Percentiles rank a stretch among this genome's conserved stretches.
Evolutionary conservation across 2,113 vertebrate genomes (phyloP).

Genomic region (Aegypius monachus): DNA sequence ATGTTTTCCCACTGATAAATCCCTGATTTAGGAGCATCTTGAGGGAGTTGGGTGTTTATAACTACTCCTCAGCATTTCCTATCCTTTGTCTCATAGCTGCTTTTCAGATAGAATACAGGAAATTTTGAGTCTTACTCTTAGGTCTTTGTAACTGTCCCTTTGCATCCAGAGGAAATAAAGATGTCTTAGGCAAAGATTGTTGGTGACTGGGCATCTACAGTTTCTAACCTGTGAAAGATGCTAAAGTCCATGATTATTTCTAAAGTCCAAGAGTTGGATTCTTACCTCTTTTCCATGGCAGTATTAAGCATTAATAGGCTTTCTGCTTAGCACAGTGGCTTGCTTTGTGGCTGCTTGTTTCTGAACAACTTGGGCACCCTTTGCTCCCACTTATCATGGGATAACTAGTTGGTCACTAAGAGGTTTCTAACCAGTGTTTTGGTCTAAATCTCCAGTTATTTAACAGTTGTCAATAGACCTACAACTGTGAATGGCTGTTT

Average conservation of each 20-base stretch:
- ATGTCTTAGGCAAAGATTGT: background rate
- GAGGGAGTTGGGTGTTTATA: background rate
- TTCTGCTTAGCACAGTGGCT: background rate
- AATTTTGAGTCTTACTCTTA: background rate
- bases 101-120: background rate
- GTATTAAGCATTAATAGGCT: background rate
- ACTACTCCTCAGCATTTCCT: background rate
- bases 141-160: background rate
- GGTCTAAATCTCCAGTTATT: background rate
- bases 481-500: constrained; percentile 9
- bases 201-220: background rate
- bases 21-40: background rate
- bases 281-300: background rate
- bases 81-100: background rate
- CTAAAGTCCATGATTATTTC: background rate
- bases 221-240: background rate
- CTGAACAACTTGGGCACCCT: background rate
- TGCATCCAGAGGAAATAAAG: background rate
- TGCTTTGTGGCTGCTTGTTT: background rate
- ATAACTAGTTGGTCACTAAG: background rate
- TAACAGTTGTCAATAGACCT: background rate
- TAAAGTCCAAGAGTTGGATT: background rate
- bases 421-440: background rate
- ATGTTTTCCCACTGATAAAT: background rate
- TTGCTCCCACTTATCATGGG: background rate